Evolutionary conservation across 2,797 vertebrate genomes (phyloP), one percentile per base, ranked within the genome.

Genomic region (Darevskia mixta): DNA sequence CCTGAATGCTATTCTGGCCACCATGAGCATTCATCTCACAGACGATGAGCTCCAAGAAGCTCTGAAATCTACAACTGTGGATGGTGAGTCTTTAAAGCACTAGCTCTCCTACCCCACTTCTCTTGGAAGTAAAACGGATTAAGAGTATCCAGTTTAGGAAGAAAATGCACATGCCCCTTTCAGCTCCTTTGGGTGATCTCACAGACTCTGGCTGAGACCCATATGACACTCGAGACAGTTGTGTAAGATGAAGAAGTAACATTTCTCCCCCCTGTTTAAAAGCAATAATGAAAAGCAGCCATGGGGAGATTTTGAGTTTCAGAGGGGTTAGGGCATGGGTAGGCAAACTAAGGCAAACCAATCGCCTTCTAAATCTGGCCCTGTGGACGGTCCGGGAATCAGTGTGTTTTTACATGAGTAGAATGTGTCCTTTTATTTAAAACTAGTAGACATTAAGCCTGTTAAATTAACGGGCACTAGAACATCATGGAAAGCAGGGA

Each of bases 1-100:
- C 76, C 55, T 91, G 29, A 43, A 82, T 41, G 84, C n/a, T 32
- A 38, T 79, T 67, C 58, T 91, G 15, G 69, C n/a, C 80, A 67
- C 45, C 20, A 88, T 88, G 80, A 32, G 87, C 10, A 80, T 91
- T 58, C 67, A 83, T 35, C 76, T 91, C 45, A 86, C 58, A 3
- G 38, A 73, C 1, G 41, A 75, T 43, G 90, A 91, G 77, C 25
- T 88, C n/a, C 80, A 91, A 5, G 55, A 91, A 27, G 76, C 67
- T 45, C 35, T 91, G 76, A 86, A 79, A 41, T 66, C 45, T 3
- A 25, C 64, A 61, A 0, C 18, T 78, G 17, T 58, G 78, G 71
- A 61, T 58, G 75, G 87, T 88, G 64, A 88, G 87, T 69, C 18
- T 79, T 88, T 72, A 32, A 9, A 17, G 32, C 11, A 38, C 35